Evolutionary conservation across 2,888 invertebrate species (phyloP).

Genomic region (Rapana venosa): DNA sequence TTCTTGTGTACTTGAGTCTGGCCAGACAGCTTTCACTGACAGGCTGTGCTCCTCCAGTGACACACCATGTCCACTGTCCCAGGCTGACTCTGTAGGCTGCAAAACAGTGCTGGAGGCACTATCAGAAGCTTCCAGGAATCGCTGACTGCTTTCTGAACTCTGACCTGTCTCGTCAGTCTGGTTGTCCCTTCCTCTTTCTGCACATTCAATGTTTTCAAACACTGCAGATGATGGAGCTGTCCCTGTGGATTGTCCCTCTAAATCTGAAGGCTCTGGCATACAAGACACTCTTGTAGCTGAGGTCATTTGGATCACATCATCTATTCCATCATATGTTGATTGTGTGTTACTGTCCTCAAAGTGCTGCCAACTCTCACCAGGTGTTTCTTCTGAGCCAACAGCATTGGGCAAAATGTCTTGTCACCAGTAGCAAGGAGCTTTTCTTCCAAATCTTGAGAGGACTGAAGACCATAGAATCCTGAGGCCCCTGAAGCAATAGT

Average conservation of each 20-base stretch:
- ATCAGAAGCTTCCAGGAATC: not conserved
- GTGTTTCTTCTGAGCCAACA: too few species aligned
- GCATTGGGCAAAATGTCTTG: not conserved
- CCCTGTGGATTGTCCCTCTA: too few species aligned
- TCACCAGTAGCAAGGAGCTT: not conserved
- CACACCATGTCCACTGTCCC: not conserved
- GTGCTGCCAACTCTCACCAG: not conserved
- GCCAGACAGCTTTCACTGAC: not conserved
- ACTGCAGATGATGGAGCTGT: too few species aligned
- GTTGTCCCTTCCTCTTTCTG: not conserved
- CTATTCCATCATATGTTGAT: not conserved
- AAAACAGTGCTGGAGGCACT: not conserved
- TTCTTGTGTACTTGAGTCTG: not conserved
- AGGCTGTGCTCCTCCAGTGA: not conserved
- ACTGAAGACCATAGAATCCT: too few species aligned
- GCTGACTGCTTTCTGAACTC: slow-evolving; percentile 9
- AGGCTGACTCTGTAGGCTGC: not conserved
- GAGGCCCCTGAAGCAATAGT: not conserved
- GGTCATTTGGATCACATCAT: not conserved
- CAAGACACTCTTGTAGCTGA: not conserved
- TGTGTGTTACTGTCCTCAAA: not conserved
- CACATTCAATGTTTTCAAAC: too few species aligned
- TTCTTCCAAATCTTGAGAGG: too few species aligned
- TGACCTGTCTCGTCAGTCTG: not conserved
- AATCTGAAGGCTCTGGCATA: not conserved